Percentiles rank a stretch among this genome's conserved stretches.
Conservation (phyloP, 1,140 invertebrate species). For the Mylabris phalerata region DNA sequence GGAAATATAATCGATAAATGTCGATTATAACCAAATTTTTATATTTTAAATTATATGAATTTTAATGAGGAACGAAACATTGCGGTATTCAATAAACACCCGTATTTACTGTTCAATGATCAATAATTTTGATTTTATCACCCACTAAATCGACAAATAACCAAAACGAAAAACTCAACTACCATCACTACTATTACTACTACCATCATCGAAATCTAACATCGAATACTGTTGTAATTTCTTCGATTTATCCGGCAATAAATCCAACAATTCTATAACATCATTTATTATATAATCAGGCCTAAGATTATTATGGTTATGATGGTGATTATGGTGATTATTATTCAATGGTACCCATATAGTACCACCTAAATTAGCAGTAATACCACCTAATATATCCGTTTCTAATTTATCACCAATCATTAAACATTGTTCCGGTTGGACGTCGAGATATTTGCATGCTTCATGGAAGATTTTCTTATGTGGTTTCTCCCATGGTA, state of each 20-base stretch:
- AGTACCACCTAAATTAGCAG: slow-evolving; percentile 66
- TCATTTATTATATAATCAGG: slow-evolving; percentile 35
- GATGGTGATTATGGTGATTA: slow-evolving; percentile 10
- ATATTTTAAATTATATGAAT: too few species aligned
- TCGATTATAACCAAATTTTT: too few species aligned
- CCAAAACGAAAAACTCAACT: slow-evolving; percentile 21
- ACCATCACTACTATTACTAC: slow-evolving; percentile 38
- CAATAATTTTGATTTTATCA: background rate
- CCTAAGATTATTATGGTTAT: background rate
- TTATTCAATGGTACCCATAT: slow-evolving; percentile 63
- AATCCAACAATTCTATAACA: slow-evolving; percentile 29
- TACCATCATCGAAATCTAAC: slow-evolving; percentile 33
- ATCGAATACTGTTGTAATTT: too few species aligned
- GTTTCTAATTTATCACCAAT: slow-evolving; percentile 80
- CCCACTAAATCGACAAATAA: background rate
- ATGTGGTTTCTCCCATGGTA: slow-evolving; percentile 77
- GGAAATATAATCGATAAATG: too few species aligned
- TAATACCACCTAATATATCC: slow-evolving; percentile 72
- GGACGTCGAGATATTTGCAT: slow-evolving; percentile 63
- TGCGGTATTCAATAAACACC: too few species aligned
- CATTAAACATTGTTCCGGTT: slow-evolving; percentile 70
- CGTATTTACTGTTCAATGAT: too few species aligned
- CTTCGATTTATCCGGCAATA: slow-evolving; percentile 19
- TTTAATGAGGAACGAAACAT: too few species aligned
- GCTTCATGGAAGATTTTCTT: slow-evolving; percentile 70